phyloP scores from a whole-genome alignment of 2,888 invertebrate species.

The Cheilosia vulpina region DNA sequence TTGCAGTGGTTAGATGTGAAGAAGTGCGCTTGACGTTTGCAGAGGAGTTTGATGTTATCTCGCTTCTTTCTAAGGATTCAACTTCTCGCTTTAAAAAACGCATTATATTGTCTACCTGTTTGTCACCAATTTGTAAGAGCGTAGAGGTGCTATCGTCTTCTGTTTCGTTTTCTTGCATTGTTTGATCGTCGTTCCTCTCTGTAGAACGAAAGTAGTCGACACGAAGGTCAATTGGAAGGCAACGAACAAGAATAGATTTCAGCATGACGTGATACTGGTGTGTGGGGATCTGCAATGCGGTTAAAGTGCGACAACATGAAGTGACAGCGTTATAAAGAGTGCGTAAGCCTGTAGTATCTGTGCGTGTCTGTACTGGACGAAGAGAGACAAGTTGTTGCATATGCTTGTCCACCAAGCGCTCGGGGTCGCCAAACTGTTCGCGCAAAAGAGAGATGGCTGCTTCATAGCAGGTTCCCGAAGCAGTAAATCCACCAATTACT shows the following conservation, averaged over 20 bases:
- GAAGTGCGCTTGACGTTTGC: neutral
- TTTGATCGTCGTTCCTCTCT: neutral
- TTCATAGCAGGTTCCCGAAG: constrained; percentile 17
- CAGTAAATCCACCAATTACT: constrained; percentile 12
- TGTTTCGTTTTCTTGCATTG: neutral
- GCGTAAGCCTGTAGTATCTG: too few species aligned
- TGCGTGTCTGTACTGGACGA: neutral
- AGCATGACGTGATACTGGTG: too few species aligned
- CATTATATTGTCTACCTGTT: neutral
- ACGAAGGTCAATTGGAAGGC: too few species aligned
- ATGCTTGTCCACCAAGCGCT: constrained; percentile 4
- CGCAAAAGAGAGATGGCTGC: constrained; percentile 13
- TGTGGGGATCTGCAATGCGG: too few species aligned
- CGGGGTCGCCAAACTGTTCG: constrained; percentile 3
- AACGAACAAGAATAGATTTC: too few species aligned
- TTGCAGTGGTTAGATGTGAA: neutral
- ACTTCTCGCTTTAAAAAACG: constrained; percentile 1
- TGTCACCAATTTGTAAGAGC: neutral
- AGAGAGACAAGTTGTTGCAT: constrained; percentile 22
- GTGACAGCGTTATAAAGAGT: too few species aligned
- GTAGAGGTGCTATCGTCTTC: neutral
- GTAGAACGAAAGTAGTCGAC: too few species aligned
- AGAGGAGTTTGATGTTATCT: neutral
- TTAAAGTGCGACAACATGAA: too few species aligned
- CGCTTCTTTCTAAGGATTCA: neutral